Conservation (phyloP, 2,888 invertebrate genomes). For the Amblyjoppa proteus region DNA sequence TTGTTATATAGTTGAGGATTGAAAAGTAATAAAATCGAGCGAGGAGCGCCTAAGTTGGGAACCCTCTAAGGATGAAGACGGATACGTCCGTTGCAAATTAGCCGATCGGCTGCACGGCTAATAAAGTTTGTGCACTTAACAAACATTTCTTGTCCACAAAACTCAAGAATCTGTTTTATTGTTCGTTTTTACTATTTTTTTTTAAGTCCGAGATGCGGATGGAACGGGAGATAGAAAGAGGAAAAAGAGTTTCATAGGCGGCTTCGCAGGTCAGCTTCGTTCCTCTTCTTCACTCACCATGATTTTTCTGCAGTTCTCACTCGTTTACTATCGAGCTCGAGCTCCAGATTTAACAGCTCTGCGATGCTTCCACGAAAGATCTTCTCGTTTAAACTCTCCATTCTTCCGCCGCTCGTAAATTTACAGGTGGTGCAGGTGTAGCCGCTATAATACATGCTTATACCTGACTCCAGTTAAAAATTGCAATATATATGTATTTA, state of each 20-base stretch:
- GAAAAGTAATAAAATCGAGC: too few species aligned
- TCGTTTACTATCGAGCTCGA: background rate
- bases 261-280: conserved; percentile 33
- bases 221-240: background rate
- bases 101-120: too few species aligned
- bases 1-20: too few species aligned
- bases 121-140: too few species aligned
- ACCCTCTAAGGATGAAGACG: too few species aligned
- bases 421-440: background rate
- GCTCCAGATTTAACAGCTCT: background rate
- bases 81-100: too few species aligned
- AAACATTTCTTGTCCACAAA: too few species aligned
- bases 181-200: background rate
- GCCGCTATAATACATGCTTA: background rate
- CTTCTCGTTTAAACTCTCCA: background rate
- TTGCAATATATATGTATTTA: background rate
- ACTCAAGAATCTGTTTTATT: too few species aligned
- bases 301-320: background rate
- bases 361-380: background rate
- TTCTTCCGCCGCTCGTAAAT: conserved; percentile 1
- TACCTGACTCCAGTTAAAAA: background rate
- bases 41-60: too few species aligned
- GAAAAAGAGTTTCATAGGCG: conserved; percentile 31
- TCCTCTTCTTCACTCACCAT: background rate
- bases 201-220: background rate